A percentile compares a stretch with the other conserved stretches of the same genome.
Evolutionary conservation across 2,113 vertebrate species (phyloP).

Genomic region (Hyla sarda): DNA sequence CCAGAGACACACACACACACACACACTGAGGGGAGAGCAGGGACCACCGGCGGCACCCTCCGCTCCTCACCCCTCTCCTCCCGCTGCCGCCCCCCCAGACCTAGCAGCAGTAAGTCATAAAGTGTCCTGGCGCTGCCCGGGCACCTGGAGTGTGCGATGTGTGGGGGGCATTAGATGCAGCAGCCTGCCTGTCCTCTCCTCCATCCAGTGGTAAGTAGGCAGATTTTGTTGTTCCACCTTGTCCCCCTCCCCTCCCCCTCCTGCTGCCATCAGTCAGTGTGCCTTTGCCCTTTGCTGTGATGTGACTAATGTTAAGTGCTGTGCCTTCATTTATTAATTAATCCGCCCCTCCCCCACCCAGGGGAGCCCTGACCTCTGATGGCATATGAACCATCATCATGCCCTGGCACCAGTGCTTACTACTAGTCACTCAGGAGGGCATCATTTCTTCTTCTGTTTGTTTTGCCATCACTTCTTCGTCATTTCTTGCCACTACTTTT

Average conservation of each 20-base stretch:
- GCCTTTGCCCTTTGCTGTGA: no score
- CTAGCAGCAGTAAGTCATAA: slow-evolving; percentile 69
- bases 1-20: slow-evolving; percentile 68
- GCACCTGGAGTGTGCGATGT: slow-evolving; percentile 83
- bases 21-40: slow-evolving; percentile 65
- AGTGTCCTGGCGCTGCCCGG: slow-evolving; percentile 76
- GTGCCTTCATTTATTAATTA: slow-evolving; percentile 83
- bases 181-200: slow-evolving; percentile 80
- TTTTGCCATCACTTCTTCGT: no score
- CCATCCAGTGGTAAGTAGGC: slow-evolving; percentile 88
- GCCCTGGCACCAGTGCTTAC: slow-evolving; percentile 68
- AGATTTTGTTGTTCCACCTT: slow-evolving; percentile 71
- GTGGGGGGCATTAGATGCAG: slow-evolving; percentile 85
- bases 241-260: slow-evolving; percentile 59
- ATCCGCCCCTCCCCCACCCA: slow-evolving; percentile 82
- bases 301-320: slow-evolving; percentile 71
- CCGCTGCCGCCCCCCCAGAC: slow-evolving; percentile 65
- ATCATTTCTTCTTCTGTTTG: no score
- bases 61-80: slow-evolving; percentile 65
- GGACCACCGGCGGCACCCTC: slow-evolving; percentile 60
- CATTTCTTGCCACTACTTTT: not conserved
- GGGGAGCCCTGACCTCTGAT: slow-evolving; percentile 91
- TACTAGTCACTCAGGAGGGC: no score
- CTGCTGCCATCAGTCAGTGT: not conserved
- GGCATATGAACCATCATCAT: slow-evolving; percentile 73